Percentiles rank a stretch among this genome's conserved stretches.
Conservation (phyloP, 2,888 invertebrate species). For the Psylliodes chrysocephalus region DNA sequence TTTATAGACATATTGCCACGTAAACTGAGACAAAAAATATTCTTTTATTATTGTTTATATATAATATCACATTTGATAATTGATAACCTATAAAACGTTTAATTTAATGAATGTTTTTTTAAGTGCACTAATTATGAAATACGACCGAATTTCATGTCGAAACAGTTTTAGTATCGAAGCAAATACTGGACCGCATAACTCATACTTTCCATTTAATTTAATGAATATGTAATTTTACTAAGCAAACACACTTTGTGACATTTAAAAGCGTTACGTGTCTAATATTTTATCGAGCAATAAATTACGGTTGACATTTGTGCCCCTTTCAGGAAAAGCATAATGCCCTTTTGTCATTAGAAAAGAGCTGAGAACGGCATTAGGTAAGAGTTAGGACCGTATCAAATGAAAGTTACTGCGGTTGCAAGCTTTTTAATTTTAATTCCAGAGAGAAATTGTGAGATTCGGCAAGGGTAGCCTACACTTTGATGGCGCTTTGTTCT, state of each 20-base stretch:
- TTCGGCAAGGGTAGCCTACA: neutral
- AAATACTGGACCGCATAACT: neutral
- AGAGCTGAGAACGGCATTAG: slow-evolving; percentile 19
- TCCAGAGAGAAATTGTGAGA: neutral
- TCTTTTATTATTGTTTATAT: too few species aligned
- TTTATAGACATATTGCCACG: too few species aligned
- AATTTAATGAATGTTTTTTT: too few species aligned
- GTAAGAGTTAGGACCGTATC: slow-evolving; percentile 23
- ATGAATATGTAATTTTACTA: slow-evolving; percentile 1
- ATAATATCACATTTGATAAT: too few species aligned
- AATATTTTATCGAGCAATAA: slow-evolving; percentile 22
- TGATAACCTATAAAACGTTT: too few species aligned
- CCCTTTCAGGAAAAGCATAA: slow-evolving; percentile 22
- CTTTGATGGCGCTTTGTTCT: slow-evolving; percentile 6
- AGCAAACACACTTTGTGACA: slow-evolving; percentile 16
- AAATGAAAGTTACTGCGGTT: slow-evolving; percentile 12
- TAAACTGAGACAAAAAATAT: too few species aligned
- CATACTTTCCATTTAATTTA: slow-evolving; percentile 7
- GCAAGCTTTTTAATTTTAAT: slow-evolving; percentile 19
- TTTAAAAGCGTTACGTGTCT: slow-evolving; percentile 16
- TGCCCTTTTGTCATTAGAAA: slow-evolving; percentile 20
- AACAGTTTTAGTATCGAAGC: neutral
- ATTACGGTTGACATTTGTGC: slow-evolving; percentile 19
- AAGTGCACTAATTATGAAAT: too few species aligned
- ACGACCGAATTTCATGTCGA: slow-evolving; percentile 1